Evolutionary conservation across 1,140 invertebrate genomes (phyloP).

Genomic region (Spodoptera frugiperda): DNA sequence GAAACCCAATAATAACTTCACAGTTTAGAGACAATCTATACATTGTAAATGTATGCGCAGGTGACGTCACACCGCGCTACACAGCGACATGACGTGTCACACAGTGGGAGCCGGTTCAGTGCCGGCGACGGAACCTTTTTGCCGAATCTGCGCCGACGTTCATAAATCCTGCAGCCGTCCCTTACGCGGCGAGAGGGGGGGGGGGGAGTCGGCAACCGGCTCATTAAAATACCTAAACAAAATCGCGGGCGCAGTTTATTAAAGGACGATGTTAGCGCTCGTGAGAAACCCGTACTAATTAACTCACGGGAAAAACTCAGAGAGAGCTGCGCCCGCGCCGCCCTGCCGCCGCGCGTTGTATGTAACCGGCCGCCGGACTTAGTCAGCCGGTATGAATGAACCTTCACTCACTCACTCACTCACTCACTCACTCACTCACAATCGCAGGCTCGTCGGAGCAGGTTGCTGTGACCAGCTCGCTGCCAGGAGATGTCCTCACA

Average conservation of each 20-base stretch:
- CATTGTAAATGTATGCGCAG: too few species aligned
- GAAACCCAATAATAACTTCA: too few species aligned
- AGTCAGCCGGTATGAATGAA: too few species aligned
- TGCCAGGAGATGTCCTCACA: too few species aligned
- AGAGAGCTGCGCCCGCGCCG: not conserved
- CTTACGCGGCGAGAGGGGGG: not conserved
- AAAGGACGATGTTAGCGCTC: slow-evolving; percentile 46
- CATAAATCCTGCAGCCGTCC: slow-evolving; percentile 43
- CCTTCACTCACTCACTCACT: too few species aligned
- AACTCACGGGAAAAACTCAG: slow-evolving; percentile 44
- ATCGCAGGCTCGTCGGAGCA: too few species aligned
- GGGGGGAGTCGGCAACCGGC: slow-evolving; percentile 30
- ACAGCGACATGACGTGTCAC: not conserved
- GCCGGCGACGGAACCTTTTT: slow-evolving; percentile 47
- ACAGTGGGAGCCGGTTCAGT: slow-evolving; percentile 29
- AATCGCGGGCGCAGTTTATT: slow-evolving; percentile 49
- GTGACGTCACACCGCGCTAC: too few species aligned
- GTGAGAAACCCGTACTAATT: slow-evolving; percentile 56
- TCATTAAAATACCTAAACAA: slow-evolving; percentile 55
- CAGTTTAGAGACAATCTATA: too few species aligned
- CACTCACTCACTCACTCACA: too few species aligned
- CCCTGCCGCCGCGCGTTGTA: not conserved
- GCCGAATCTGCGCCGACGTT: slow-evolving; percentile 47
- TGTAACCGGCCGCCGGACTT: too few species aligned
- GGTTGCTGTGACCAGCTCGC: too few species aligned